Evolutionary conservation across 2,888 invertebrate species (phyloP), one percentile per base, ranked within the genome.

Genomic region (Gastrophysa polygoni): DNA sequence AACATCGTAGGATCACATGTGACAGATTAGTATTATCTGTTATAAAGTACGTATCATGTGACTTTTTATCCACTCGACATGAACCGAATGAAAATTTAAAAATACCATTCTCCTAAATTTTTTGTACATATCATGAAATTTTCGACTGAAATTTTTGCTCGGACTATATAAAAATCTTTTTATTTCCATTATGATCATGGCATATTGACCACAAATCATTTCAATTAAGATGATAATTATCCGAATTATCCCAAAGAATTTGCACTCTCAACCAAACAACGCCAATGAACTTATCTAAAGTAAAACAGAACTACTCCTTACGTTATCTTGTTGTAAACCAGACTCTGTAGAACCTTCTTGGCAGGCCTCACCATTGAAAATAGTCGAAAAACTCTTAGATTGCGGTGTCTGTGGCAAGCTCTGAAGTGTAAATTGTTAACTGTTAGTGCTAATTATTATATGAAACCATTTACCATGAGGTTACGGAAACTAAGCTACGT

Each of bases 351-450:
- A 74, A 64, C 74, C 75, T 65, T 80, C 80, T 63, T 78, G 76
- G 68, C 75, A 73, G 54, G 77, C 73, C 59, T 81, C 81, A 32
- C 80, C 79, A 67, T 80, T 80, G 69, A 79, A 81, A 59, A 76
- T 74, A 48, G 75, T 72, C 16, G 79, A 75, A 65, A 78, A 80
- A 68, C 75, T 80, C 73, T 82, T 82, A 63, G 73, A 78, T 72
- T 80, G 85, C 48, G 86, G 85, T 65, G 86, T 86, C 79, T 87
- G 87, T 34, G 87, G 86, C 75, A 86, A 81, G 75, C 86, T 86
- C 87, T 87, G 82, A 17, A 74, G 74, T 68, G 61, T 55, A 67
- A 70, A 68, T 63, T 64, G 59, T 68, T 66, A 70, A 68, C 58
- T 59, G 66, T 69, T 68, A 67, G 65, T 64, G 38, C 29, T 47